Conservation (phyloP, 2,797 vertebrate genomes). For the Coluber constrictor region DNA sequence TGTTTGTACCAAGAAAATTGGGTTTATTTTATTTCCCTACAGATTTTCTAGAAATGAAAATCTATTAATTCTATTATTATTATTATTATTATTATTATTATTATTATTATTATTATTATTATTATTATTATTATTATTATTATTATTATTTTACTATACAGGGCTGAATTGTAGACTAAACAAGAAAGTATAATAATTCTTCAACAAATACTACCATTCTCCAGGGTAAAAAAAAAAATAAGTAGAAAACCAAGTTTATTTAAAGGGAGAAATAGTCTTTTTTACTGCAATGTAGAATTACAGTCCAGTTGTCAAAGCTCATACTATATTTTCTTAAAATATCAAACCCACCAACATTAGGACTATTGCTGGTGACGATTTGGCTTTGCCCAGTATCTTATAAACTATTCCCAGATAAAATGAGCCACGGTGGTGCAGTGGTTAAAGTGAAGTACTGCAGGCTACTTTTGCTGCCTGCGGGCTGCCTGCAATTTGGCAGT, state of each 20-base stretch:
- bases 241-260: rapidly evolving
- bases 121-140: too few species aligned
- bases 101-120: too few species aligned
- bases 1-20: background rate
- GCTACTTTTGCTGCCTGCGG: too few species aligned
- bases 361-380: constrained; percentile 13
- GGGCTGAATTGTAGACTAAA: background rate
- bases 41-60: constrained; percentile 11
- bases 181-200: background rate
- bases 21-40: background rate
- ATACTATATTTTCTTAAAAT: constrained; percentile 35
- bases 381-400: constrained; percentile 46
- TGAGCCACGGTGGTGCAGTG: too few species aligned
- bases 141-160: background rate
- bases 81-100: background rate
- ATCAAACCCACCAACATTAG: constrained; percentile 24
- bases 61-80: background rate
- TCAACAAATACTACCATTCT: background rate
- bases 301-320: constrained; percentile 22
- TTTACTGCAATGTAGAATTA: background rate
- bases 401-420: constrained; percentile 49
- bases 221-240: background rate
- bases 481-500: too few species aligned
- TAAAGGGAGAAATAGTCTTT: background rate
- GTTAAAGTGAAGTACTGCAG: too few species aligned